These are phyloP conservation scores for Pinna nobilis DNA, from an alignment of 1,140 invertebrate species.

Conservation along the genomic window DNA sequence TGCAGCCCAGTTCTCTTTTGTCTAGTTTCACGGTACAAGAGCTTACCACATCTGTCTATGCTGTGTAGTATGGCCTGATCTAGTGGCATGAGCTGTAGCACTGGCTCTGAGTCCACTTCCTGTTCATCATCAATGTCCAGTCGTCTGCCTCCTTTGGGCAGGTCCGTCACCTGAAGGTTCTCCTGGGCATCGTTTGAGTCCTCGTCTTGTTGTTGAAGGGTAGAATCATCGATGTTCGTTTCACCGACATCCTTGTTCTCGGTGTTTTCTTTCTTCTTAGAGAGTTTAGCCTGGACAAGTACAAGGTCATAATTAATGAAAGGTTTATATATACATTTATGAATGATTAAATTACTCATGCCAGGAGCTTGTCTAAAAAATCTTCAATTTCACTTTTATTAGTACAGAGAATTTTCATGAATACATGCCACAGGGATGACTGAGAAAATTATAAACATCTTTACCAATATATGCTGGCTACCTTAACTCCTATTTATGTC, in stretches of 20 bases:
- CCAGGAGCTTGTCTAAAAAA: no score
- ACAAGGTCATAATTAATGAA: not conserved
- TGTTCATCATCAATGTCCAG: conserved; percentile 59
- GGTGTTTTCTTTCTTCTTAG: conserved; percentile 65
- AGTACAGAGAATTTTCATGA: no score
- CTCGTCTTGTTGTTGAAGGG: conserved; percentile 58
- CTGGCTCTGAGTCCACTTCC: conserved; percentile 70
- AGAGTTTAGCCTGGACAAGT: conserved; percentile 41
- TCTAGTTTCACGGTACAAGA: not conserved
- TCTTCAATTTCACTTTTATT: no score
- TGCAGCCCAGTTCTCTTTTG: no score
- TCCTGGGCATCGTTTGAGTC: conserved; percentile 71
- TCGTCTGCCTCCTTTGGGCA: conserved; percentile 78
- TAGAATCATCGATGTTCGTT: conserved; percentile 56
- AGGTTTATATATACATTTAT: not conserved
- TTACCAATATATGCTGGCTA: no score
- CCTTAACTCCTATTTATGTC: no score
- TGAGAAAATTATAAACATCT: no score
- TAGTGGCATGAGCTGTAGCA: conserved; percentile 88
- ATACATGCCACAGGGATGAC: no score
- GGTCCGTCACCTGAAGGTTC: conserved; percentile 50
- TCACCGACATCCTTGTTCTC: conserved; percentile 57
- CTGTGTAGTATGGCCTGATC: conserved; percentile 94
- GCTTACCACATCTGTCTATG: conserved; percentile 90
- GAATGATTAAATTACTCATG: not conserved